Evolutionary conservation across 35 echinoderm and acorn worm species (phyloP).

Genomic region (Ophioderma brevispina): DNA sequence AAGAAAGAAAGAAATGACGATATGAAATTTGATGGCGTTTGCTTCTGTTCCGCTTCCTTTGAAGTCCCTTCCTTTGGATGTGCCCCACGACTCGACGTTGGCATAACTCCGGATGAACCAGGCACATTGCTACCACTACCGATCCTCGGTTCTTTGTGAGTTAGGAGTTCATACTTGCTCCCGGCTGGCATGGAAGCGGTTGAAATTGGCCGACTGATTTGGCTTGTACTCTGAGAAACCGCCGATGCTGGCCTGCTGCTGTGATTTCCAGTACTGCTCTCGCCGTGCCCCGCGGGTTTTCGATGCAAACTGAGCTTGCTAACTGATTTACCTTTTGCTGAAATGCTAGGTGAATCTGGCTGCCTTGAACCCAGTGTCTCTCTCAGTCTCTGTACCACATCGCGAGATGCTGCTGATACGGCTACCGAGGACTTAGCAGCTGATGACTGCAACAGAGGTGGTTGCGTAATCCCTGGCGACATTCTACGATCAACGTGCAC

Average conservation of each 20-base stretch:
- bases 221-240: neutral
- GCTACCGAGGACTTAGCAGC: no score
- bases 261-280: neutral
- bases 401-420: neutral
- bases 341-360: no score
- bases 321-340: neutral
- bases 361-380: neutral
- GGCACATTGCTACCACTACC: neutral
- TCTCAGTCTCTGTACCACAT: neutral
- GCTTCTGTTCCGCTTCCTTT: neutral
- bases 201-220: neutral
- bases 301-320: neutral
- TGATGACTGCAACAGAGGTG: no score
- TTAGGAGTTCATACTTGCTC: neutral
- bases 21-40: neutral
- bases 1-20: neutral
- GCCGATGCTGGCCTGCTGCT: neutral
- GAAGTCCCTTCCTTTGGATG: neutral
- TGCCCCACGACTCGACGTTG: neutral
- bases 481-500: no score
- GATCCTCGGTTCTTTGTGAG: neutral
- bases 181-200: neutral
- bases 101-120: neutral
- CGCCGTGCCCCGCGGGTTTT: neutral
- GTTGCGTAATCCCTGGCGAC: no score